These are phyloP conservation scores for Torymus aiolomorphi DNA, from an alignment of 2,888 invertebrate genomes.

Conservation along the genomic window DNA sequence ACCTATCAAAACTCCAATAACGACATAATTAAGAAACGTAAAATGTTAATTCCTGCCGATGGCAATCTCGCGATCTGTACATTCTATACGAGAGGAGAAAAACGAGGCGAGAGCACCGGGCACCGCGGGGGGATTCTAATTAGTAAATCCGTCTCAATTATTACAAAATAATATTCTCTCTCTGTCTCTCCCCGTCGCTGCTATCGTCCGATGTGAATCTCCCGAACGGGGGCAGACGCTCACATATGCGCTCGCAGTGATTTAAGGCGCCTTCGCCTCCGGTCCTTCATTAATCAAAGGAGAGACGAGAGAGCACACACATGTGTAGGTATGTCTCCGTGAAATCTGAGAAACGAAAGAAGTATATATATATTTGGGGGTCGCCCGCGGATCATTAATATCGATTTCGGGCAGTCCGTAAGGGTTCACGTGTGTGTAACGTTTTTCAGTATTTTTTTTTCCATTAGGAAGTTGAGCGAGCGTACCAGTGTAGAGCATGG, in stretches of 20 bases:
- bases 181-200: too few relatives aligned
- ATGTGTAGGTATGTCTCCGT: slow-evolving; percentile 1
- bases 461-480: too few relatives aligned
- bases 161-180: slow-evolving; percentile 21
- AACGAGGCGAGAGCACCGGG: background rate
- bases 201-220: slow-evolving; percentile 6
- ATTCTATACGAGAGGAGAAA: background rate
- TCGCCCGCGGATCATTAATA: slow-evolving; percentile 15
- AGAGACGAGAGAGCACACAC: background rate
- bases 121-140: slow-evolving; percentile 22
- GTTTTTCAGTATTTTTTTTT: too few relatives aligned
- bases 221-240: background rate
- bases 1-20: slow-evolving; percentile 11
- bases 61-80: slow-evolving; percentile 13
- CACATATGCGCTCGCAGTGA: slow-evolving; percentile 24
- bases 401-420: background rate
- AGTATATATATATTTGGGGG: too few relatives aligned
- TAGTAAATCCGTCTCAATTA: slow-evolving; percentile 52
- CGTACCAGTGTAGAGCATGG: too few relatives aligned
- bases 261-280: slow-evolving; percentile 35
- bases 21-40: slow-evolving; percentile 43
- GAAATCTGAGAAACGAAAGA: background rate
- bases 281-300: slow-evolving; percentile 46
- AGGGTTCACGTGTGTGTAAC: background rate
- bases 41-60: slow-evolving; percentile 33